Conservation (phyloP, 2,113 vertebrate genomes). For the Fregetta grallaria region DNA sequence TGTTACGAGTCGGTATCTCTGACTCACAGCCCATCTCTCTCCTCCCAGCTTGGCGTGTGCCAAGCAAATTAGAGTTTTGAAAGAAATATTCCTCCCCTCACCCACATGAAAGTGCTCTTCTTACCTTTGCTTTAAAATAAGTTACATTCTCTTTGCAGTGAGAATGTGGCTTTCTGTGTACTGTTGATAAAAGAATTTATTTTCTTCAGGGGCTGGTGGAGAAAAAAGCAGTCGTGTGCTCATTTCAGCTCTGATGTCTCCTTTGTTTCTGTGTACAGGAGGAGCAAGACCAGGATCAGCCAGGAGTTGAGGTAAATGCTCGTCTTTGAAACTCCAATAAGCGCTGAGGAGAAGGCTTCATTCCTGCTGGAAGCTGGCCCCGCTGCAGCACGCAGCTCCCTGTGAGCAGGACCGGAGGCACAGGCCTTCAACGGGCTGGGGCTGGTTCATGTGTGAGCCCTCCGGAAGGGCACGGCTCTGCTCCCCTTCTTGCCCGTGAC, state of each 20-base stretch:
- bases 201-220: neutral
- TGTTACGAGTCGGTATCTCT: neutral
- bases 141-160: neutral
- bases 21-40: neutral
- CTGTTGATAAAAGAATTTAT: accelerated
- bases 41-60: neutral
- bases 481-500: neutral
- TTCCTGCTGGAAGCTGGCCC: neutral
- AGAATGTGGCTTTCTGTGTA: neutral
- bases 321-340: accelerated
- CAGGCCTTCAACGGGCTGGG: neutral
- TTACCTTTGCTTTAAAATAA: neutral
- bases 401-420: neutral
- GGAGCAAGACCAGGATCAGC: slow-evolving; percentile 87
- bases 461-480: neutral
- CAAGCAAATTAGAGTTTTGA: neutral
- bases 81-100: neutral
- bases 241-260: neutral
- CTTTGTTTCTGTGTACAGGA: slow-evolving; percentile 75
- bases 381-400: neutral
- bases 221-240: neutral
- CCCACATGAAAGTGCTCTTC: neutral
- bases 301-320: slow-evolving; percentile 82
- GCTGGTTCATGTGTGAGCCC: neutral
- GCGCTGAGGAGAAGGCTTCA: neutral